Conservation (phyloP, 1,140 invertebrate species). For the Lepidurus couesii region DNA sequence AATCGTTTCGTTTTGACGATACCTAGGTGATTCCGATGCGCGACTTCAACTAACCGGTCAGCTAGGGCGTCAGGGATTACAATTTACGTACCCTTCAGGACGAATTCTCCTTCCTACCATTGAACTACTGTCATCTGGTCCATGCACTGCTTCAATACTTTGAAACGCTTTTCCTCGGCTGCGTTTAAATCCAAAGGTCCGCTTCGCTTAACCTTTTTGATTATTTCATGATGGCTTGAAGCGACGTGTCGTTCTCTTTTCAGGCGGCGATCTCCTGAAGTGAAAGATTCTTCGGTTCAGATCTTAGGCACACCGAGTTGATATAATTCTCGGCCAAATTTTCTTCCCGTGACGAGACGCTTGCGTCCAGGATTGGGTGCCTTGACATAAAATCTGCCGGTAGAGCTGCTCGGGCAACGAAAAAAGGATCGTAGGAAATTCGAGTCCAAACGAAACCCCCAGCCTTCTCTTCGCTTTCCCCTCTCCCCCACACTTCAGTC, state of each 20-base stretch:
- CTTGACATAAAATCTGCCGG: constrained; percentile 39
- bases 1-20: constrained; percentile 40
- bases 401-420: too few relatives aligned
- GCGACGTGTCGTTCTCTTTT: background rate
- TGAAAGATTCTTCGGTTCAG: constrained; percentile 13
- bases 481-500: too few relatives aligned
- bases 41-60: constrained; percentile 36
- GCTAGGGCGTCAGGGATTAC: constrained; percentile 37
- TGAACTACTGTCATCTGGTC: constrained; percentile 23
- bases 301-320: constrained; percentile 16
- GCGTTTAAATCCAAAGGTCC: background rate
- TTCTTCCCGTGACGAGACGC: constrained; percentile 34
- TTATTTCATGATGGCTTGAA: constrained; percentile 7
- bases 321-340: constrained; percentile 33
- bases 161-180: constrained; percentile 15
- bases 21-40: constrained; percentile 35
- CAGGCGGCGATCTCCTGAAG: background rate
- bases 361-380: constrained; percentile 34
- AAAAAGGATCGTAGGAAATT: too few relatives aligned
- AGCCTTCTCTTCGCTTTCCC: too few relatives aligned
- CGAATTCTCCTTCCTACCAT: constrained; percentile 21
- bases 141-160: constrained; percentile 12
- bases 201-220: background rate
- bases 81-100: constrained; percentile 30
- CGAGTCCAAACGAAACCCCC: too few relatives aligned